Percentiles rank a stretch among this genome's conserved stretches.
These are phyloP conservation scores for Stegostoma tigrinum DNA, from an alignment of 2,113 vertebrate genomes.

Conservation along the genomic window DNA sequence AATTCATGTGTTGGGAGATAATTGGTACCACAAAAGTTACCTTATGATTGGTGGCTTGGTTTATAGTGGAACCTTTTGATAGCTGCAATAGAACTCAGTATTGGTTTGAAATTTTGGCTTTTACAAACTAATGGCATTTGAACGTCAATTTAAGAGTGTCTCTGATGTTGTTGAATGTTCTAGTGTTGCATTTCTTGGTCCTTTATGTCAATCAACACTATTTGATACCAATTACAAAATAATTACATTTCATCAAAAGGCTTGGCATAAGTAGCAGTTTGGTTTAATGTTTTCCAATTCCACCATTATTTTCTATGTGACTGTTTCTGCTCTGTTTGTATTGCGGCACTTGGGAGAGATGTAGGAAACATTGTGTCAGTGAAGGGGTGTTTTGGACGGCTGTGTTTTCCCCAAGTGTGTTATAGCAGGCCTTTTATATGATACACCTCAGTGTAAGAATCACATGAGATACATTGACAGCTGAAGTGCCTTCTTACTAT, in stretches of 20 bases:
- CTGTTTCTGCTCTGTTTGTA: background rate
- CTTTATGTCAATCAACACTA: background rate
- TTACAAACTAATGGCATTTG: background rate
- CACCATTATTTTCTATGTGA: background rate
- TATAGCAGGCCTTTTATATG: no score
- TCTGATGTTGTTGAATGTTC: background rate
- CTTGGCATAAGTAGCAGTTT: background rate
- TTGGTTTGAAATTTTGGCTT: background rate
- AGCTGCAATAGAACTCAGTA: background rate
- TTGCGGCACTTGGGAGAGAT: background rate
- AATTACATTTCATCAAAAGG: background rate
- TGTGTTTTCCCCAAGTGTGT: background rate
- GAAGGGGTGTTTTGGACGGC: no score
- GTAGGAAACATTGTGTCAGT: background rate
- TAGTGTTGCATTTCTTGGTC: background rate
- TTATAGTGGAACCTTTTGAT: slow-evolving; percentile 20
- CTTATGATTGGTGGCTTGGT: background rate
- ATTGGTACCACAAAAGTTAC: slow-evolving; percentile 13
- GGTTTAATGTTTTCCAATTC: background rate
- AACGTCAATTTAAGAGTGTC: background rate
- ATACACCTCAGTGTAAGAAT: background rate
- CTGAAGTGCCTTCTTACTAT: background rate
- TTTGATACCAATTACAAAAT: slow-evolving; percentile 17
- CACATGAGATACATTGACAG: background rate
- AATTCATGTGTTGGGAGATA: slow-evolving; percentile 24